Evolutionary conservation across 2,113 vertebrate species (phyloP), one percentile per base, ranked within the genome.

Genomic region (Charadrius vociferus): DNA sequence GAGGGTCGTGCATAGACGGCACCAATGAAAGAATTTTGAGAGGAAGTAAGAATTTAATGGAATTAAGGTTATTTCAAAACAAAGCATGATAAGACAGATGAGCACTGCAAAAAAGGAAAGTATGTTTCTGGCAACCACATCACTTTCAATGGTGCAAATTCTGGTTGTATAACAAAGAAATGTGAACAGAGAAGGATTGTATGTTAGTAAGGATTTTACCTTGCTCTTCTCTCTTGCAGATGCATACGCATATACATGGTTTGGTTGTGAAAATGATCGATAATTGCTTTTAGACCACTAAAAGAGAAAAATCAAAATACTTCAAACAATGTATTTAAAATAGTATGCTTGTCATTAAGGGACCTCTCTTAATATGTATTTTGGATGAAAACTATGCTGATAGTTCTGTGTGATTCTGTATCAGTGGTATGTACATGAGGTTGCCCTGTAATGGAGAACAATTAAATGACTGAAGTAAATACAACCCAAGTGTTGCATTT

Each of bases 191-290:
- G 45, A 50, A 59, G 39, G 13, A 23, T 5, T 49, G 8, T 37
- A 9, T 56, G 20, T 71, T 14, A 41, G 17, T 37, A 14, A 55
- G 11, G 41, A 22, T 81, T 83, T 78, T 56, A 53, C 36, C 17
- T 91, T 65, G 37, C n/a, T 81, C 43, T 86, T 82, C 30, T 9
- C 7, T 56, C 49, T 61, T 62, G 7, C 18, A 73, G 36, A 47
- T 56, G 3, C 24, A 27, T 23, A 12, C 8, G 23, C 4, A 4
- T 14, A 9, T 43, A 5, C 7, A 3, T 63, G 24, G 1, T 7
- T 59, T 80, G 9, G 10, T 30, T 86, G 34, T 71, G 59, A 84
- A 89, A 71, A 45, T n/a, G 13, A 39, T 37, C n/a, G 24, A 8
- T 59, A 73, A 34, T 89, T 91, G 16, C 49, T 26, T 91, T 37